Evolutionary conservation across 2,113 vertebrate species (phyloP), one percentile per base, ranked within the genome.

Genomic region (Muntiacus muntjak): DNA sequence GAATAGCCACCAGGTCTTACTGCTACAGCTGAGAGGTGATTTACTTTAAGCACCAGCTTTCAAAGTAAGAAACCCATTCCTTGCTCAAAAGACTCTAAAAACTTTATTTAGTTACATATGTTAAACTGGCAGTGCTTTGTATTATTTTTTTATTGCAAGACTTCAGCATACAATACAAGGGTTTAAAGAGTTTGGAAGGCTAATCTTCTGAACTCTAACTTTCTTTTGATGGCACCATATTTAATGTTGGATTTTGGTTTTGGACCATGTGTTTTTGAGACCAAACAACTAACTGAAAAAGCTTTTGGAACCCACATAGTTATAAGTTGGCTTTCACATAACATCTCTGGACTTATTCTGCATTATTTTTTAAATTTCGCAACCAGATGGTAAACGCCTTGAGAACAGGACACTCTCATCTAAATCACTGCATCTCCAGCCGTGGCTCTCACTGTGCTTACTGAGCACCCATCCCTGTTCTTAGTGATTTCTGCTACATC

Each of bases 271-370:
- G 88, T 33, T 94, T 94, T 89, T 92, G 64, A 92, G 89, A 95
- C 86, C 64, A 94, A 91, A 90, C n/a, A 91, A 81, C 71, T 92
- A 84, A 93, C 74, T 81, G 81, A 83, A 91, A 91, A 89, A 93
- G 62, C 30, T 87, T 71, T 92, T 52, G 88, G 81, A 86, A 95
- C 30, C 36, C 90, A 94, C n/a, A 14, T 81, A 94, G 94, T 95
- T 96, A 89, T 50, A 92, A 76, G 74, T 45, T 91, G 82, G 30
- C 62, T 91, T 43, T 90, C 79, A 25, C 52, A 67, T 52, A 60
- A 74, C 14, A 54, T 90, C 74, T 79, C 64, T 87, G 52, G 62
- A 55, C 74, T 95, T 57, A 83, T 76, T 50, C 79, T 89, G 43
- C 12, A 19, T 92, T 54, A 43, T 76, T 79, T 95, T 86, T 87